These are phyloP conservation scores for Stenchaetothrips biformis DNA, from an alignment of 2,888 invertebrate species.

Conservation along the genomic window DNA sequence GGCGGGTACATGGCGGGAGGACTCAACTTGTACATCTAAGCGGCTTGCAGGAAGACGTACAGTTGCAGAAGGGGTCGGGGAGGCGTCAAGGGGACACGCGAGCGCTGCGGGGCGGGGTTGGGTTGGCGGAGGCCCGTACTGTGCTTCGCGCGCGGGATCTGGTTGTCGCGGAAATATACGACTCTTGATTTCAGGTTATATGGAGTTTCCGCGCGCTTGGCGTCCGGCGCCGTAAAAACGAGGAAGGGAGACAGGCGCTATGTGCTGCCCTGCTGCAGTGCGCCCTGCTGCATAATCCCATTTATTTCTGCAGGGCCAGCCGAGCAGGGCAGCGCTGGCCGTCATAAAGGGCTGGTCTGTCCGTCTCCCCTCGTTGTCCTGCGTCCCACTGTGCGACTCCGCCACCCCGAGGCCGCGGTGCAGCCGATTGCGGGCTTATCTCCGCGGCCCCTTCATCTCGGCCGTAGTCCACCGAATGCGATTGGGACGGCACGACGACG, in stretches of 20 bases:
- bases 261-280: neutral
- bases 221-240: neutral
- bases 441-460: too few relatives aligned
- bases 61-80: neutral
- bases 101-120: too few relatives aligned
- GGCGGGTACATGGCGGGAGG: neutral
- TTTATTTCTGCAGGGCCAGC: conserved; percentile 3
- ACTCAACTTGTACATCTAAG: neutral
- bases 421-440: too few relatives aligned
- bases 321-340: neutral
- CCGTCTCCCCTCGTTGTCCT: neutral
- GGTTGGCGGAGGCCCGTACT: neutral
- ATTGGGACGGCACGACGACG: too few relatives aligned
- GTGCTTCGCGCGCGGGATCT: neutral
- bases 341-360: too few relatives aligned
- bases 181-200: conserved; percentile 19
- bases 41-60: conserved; percentile 14
- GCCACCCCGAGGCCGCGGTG: neutral
- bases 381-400: neutral
- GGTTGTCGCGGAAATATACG: conserved; percentile 7
- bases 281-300: conserved; percentile 11
- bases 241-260: neutral
- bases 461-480: too few relatives aligned
- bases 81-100: neutral
- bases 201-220: neutral